These are phyloP conservation scores for Drosophila ironensis DNA, from an alignment of 1,140 invertebrate species.

Conservation along the genomic window DNA sequence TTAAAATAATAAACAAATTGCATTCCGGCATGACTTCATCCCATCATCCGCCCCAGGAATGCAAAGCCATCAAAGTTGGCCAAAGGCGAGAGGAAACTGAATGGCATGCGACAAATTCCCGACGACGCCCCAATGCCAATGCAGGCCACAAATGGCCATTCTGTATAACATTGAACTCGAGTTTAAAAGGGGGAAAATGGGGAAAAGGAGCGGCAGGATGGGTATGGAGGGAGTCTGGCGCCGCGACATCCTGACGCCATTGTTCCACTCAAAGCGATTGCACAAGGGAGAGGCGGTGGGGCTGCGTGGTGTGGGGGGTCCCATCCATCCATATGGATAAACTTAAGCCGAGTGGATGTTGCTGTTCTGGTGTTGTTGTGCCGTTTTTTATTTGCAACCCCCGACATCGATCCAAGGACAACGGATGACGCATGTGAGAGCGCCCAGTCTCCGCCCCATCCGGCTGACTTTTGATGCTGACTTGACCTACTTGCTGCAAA, in stretches of 20 bases:
- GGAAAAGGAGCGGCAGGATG: background rate
- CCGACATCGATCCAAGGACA: conserved; percentile 57
- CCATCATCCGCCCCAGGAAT: conserved; percentile 11
- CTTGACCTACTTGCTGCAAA: conserved; percentile 32
- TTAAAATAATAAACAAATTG: background rate
- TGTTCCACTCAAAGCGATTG: conserved; percentile 44
- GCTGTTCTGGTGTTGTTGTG: conserved; percentile 19
- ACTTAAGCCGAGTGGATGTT: conserved; percentile 34
- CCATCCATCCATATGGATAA: conserved; percentile 59
- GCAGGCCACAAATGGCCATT: conserved; percentile 49
- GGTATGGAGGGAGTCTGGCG: conserved; percentile 32
- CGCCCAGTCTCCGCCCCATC: conserved; percentile 2
- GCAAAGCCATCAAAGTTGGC: conserved; percentile 26
- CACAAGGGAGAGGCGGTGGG: conserved; percentile 1
- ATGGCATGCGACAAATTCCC: conserved; percentile 31
- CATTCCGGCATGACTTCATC: conserved; percentile 26
- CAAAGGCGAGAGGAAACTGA: conserved; percentile 2
- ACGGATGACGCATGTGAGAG: conserved; percentile 31
- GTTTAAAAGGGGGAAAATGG: conserved; percentile 12
- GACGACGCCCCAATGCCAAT: conserved; percentile 32
- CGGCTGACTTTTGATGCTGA: no score
- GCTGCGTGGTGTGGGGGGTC: background rate
- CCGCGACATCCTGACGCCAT: conserved; percentile 72
- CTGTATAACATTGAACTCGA: conserved; percentile 46
- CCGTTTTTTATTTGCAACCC: conserved; percentile 50